Conservation (phyloP, 2,888 invertebrate species). For the Cheilosia vernalis region DNA sequence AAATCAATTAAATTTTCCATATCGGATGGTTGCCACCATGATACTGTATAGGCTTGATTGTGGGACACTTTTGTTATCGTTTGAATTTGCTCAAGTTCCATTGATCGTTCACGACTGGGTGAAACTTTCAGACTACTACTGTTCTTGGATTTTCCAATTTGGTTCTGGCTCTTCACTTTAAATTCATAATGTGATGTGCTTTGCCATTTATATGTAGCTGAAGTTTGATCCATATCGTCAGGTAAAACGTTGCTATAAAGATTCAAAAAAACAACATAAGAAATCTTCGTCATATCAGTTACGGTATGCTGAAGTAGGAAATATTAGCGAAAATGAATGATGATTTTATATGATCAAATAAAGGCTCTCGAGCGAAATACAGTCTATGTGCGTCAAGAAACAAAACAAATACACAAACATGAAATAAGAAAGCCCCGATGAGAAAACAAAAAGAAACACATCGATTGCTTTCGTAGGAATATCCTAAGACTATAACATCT, state of each 20-base stretch:
- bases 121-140: slow-evolving; percentile 78
- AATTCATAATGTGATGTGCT: slow-evolving; percentile 78
- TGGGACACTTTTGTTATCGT: slow-evolving; percentile 90
- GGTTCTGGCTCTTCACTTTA: slow-evolving; percentile 79
- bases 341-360: too few relatives aligned
- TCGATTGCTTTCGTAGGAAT: too few relatives aligned
- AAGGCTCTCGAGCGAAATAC: too few relatives aligned
- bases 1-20: slow-evolving; percentile 86
- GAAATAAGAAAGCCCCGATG: too few relatives aligned
- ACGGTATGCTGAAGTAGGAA: too few relatives aligned
- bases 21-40: slow-evolving; percentile 87
- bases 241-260: slow-evolving; percentile 56
- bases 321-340: too few relatives aligned
- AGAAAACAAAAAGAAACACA: too few relatives aligned
- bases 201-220: slow-evolving; percentile 78
- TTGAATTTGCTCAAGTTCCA: slow-evolving; percentile 75
- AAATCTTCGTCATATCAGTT: too few relatives aligned
- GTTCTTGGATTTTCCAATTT: slow-evolving; percentile 77
- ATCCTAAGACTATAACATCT: background rate
- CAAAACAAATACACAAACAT: too few relatives aligned
- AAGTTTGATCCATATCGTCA: slow-evolving; percentile 76
- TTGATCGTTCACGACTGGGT: slow-evolving; percentile 57
- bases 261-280: background rate
- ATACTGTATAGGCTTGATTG: slow-evolving; percentile 89
- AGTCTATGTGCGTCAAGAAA: too few relatives aligned